phyloP scores from a whole-genome alignment of 2,113 vertebrate genomes.

The Chloropsis cyanopogon region DNA sequence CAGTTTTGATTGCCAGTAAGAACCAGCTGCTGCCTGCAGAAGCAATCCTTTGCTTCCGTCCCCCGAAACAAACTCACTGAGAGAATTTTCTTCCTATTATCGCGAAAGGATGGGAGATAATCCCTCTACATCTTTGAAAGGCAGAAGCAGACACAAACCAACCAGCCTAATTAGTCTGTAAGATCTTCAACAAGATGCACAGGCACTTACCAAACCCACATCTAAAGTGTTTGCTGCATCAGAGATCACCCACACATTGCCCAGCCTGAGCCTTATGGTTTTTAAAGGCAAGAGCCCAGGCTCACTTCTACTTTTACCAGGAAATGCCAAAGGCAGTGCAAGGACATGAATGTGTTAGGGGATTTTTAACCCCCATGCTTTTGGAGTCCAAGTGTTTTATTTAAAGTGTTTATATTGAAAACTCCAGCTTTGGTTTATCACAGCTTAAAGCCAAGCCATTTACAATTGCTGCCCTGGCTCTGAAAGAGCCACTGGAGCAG shows the following conservation, averaged over 20 bases:
- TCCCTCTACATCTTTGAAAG: neutral
- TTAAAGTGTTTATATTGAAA: neutral
- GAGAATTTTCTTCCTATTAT: neutral
- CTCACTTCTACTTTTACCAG: neutral
- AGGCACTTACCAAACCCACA: neutral
- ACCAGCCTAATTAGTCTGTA: neutral
- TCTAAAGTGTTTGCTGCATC: neutral
- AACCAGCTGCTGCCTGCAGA: neutral
- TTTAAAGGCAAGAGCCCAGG: neutral
- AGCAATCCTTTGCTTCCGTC: neutral
- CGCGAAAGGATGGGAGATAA: neutral
- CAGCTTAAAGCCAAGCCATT: neutral
- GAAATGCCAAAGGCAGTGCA: neutral
- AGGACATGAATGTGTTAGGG: neutral
- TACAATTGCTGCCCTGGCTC: neutral
- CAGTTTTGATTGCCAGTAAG: neutral
- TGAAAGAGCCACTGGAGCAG: accelerated
- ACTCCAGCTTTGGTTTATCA: neutral
- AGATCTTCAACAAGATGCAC: neutral
- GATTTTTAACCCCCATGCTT: neutral
- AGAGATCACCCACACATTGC: neutral
- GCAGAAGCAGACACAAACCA: neutral
- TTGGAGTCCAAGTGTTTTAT: neutral
- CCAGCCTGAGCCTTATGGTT: neutral
- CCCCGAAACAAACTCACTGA: neutral